Evolutionary conservation across 2,113 vertebrate genomes (phyloP).

Genomic region (Apteryx owenii): DNA sequence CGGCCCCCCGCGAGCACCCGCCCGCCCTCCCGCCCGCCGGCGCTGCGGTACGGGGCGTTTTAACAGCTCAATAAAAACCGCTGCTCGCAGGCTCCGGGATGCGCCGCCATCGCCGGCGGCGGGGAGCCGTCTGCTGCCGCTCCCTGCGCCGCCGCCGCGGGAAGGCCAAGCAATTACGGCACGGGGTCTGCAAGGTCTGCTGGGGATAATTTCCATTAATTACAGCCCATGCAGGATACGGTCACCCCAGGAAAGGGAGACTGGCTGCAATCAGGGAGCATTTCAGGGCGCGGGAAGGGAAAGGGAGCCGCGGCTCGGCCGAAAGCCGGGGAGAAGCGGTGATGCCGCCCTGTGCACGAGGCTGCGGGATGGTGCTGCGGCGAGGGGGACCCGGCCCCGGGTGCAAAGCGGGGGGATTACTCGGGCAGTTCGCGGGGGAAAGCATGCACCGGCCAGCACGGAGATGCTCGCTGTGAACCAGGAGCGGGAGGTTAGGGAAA

Average conservation of each 20-base stretch:
- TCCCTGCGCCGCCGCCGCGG: background rate
- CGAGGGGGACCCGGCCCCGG: background rate
- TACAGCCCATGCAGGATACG: background rate
- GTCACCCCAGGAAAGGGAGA: background rate
- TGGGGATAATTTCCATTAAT: constrained; percentile 60
- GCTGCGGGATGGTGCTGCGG: background rate
- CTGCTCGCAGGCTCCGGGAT: background rate
- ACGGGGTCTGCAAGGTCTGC: constrained; percentile 43
- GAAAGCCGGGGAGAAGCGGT: background rate
- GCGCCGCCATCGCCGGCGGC: background rate
- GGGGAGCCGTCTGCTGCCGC: background rate
- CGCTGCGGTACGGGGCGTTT: background rate
- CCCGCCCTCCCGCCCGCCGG: no score
- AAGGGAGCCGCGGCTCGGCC: background rate
- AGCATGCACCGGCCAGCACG: no score
- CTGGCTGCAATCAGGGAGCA: background rate
- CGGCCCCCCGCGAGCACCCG: background rate
- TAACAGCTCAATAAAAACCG: constrained; percentile 54
- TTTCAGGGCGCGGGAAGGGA: background rate
- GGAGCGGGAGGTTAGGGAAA: background rate
- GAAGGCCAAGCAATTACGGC: constrained; percentile 37
- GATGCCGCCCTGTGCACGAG: background rate
- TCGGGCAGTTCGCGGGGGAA: no score
- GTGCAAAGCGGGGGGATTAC: background rate
- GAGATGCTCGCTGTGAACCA: background rate